These are phyloP conservation scores for Gephyroberyx darwinii DNA, from an alignment of 2,797 vertebrate species.

Conservation along the genomic window DNA sequence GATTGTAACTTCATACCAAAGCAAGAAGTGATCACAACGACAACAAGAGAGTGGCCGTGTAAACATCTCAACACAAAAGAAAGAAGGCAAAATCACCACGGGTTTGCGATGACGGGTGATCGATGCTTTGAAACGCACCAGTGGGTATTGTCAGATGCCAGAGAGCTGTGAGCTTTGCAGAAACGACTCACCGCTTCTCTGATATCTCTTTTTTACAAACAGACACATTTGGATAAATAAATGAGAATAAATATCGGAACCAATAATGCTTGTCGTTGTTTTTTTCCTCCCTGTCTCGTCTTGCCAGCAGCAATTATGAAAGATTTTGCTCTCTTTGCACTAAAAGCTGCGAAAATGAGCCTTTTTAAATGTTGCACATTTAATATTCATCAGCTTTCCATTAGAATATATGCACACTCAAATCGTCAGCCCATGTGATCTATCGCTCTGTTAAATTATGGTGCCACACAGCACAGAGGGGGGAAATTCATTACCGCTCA, in stretches of 20 bases:
- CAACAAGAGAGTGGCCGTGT: constrained; percentile 75
- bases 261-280: constrained; percentile 60
- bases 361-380: constrained; percentile 84
- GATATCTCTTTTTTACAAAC: constrained; percentile 80
- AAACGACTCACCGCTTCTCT: constrained; percentile 64
- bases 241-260: constrained; percentile 71
- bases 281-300: constrained; percentile 40
- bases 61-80: constrained; percentile 79
- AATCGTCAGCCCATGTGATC: constrained; percentile 83
- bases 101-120: constrained; percentile 74
- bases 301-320: constrained; percentile 77
- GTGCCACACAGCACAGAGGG: constrained; percentile 78
- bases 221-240: constrained; percentile 77
- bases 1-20: constrained; percentile 73
- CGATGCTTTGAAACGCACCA: constrained; percentile 74
- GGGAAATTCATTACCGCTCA: constrained; percentile 84
- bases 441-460: constrained; percentile 85
- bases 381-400: constrained; percentile 86
- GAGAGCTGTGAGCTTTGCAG: constrained; percentile 71
- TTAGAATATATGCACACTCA: constrained; percentile 85
- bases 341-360: constrained; percentile 80
- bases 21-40: constrained; percentile 75
- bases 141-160: constrained; percentile 75
- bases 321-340: constrained; percentile 70
- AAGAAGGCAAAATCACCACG: constrained; percentile 66